Conservation (phyloP, 1,140 invertebrate genomes). For the Microplitis mediator region DNA sequence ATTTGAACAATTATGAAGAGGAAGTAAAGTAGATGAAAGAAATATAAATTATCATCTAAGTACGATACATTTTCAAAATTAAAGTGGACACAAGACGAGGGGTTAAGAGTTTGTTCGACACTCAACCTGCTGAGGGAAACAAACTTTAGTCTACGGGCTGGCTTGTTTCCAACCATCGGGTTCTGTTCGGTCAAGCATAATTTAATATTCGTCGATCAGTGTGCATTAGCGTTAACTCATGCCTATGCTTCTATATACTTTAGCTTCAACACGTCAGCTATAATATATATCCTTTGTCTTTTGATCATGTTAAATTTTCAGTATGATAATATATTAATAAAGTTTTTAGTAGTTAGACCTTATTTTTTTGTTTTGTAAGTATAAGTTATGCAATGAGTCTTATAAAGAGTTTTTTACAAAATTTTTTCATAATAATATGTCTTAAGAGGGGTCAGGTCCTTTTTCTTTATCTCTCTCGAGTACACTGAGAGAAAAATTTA, state of each 20-base stretch:
- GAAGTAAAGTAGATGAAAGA: background rate
- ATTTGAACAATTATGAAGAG: background rate
- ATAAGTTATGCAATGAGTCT: no score
- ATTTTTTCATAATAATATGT: no score
- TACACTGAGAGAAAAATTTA: no score
- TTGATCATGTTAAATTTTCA: background rate
- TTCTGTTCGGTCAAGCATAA: slow-evolving; percentile 21
- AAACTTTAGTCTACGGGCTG: slow-evolving; percentile 14
- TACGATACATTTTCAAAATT: background rate
- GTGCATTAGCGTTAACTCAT: slow-evolving; percentile 11
- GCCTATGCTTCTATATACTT: background rate
- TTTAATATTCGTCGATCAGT: slow-evolving; percentile 22
- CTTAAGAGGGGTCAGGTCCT: no score
- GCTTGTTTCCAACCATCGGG: slow-evolving; percentile 12
- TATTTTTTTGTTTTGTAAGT: no score
- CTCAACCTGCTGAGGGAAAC: slow-evolving; percentile 10
- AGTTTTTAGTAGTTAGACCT: no score
- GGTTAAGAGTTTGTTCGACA: slow-evolving; percentile 4
- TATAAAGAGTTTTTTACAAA: no score
- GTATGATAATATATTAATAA: no score
- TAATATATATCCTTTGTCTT: background rate
- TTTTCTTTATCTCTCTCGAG: no score
- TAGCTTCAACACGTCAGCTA: no score
- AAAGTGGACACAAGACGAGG: background rate
- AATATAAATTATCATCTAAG: background rate